These are phyloP conservation scores for Scaptomyza pallida DNA, from an alignment of 1,140 invertebrate genomes.

Conservation along the genomic window DNA sequence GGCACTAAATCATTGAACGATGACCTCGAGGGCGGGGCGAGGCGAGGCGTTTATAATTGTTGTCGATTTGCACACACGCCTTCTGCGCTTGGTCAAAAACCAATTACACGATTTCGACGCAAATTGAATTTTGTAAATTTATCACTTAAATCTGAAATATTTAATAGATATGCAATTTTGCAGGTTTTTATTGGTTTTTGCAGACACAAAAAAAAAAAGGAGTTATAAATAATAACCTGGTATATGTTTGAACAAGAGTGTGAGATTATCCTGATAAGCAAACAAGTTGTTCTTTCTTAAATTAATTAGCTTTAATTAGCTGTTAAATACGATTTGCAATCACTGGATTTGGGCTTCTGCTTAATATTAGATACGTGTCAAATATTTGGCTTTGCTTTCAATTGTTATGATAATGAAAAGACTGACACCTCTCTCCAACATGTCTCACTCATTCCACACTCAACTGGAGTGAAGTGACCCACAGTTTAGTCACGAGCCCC, in stretches of 20 bases:
- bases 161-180: constrained; percentile 33
- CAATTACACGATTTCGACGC: constrained; percentile 47
- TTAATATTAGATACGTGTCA: constrained; percentile 9
- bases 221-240: not conserved
- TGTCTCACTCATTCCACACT: not conserved
- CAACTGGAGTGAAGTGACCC: constrained; percentile 19
- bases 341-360: not conserved
- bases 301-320: constrained; percentile 18
- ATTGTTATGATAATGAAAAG: constrained; percentile 29
- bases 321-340: not conserved
- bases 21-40: too few relatives aligned
- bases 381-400: constrained; percentile 36
- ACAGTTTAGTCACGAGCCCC: constrained; percentile 21
- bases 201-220: not conserved
- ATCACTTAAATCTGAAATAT: constrained; percentile 31
- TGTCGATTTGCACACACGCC: constrained; percentile 63
- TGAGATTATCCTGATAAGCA: too few relatives aligned
- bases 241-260: too few relatives aligned
- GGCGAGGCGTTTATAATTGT: constrained; percentile 74
- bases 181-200: not conserved
- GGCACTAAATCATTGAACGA: constrained; percentile 64
- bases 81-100: constrained; percentile 36
- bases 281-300: not conserved
- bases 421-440: not conserved
- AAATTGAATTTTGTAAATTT: constrained; percentile 51